A percentile compares a stretch with the other conserved stretches of the same genome.
phyloP scores from a whole-genome alignment of 2,113 vertebrate species.

The Grus americana region DNA sequence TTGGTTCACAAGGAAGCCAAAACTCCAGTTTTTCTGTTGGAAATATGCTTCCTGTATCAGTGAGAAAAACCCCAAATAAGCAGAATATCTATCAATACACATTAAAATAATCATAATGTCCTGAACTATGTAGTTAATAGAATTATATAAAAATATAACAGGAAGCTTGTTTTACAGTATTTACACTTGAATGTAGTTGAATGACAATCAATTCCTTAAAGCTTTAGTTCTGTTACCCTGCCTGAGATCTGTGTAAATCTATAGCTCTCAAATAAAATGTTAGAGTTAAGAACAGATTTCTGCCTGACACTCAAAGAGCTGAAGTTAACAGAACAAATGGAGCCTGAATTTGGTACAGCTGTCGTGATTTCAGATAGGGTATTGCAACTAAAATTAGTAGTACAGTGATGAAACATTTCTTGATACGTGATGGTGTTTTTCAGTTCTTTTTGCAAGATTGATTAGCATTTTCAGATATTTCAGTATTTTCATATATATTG shows the following conservation, averaged over 20 bases:
- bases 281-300: not conserved
- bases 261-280: not conserved
- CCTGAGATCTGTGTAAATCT: not conserved
- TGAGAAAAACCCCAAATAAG: not conserved
- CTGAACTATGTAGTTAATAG: not conserved
- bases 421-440: not conserved
- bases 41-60: not conserved
- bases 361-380: not conserved
- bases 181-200: not conserved
- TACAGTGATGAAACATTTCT: not conserved
- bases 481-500: not conserved
- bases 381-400: not conserved
- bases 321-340: constrained; percentile 17
- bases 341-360: not conserved
- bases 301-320: not conserved
- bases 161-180: not conserved
- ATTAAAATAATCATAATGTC: not conserved
- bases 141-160: not conserved
- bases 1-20: not conserved
- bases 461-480: not conserved
- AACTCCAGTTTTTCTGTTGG: not conserved
- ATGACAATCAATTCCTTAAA: not conserved
- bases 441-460: not conserved
- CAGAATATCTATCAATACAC: not conserved
- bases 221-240: not conserved